Evolutionary conservation across 2,888 invertebrate genomes (phyloP), one percentile per base, ranked within the genome.

Genomic region (Crepidodera aurea): DNA sequence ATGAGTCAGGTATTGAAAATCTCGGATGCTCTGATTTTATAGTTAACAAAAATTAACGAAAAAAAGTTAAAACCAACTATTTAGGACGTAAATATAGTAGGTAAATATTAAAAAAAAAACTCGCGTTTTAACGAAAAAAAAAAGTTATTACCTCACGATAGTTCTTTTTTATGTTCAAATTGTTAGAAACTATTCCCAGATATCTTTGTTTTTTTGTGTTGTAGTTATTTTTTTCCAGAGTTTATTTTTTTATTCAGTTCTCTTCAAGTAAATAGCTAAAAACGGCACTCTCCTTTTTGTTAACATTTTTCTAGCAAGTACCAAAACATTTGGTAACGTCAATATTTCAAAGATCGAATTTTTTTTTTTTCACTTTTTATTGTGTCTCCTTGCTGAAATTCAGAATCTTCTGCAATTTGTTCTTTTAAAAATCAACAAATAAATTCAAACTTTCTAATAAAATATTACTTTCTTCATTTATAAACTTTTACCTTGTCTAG

Each of bases 61-160:
- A 51, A 51, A 57, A 57, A 37, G 13, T 37, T 39, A 39, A 57
- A 57, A 48, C 16, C 39, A 56, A 46, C 56, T 46, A 55, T 42
- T 46, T 44, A 54, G 42, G 42, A 54, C 42, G 42, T 54, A 54
- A 54, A 12, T 54, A 53, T 16, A 57, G 57, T 57, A 50, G 48
- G 39, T 50, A 50, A 57, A 57, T 48, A 18, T 10, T 22, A 22
- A 22, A 56, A 13, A 25, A 27, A 42, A 42, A 53, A 19, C 19
- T 16, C 37, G 37, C 56, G 56, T 56, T 46, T 56, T 48, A 56
- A 56, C 48, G 56, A 56, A 56, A 34, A 44, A 56, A 44, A 55
- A 55, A 56, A 48, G 27, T 50, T 57, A 57, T 57, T 57, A 50
- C 57, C 57, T 57, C 57, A 57, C 48, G 39, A 48, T 57, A 57